phyloP scores from a whole-genome alignment of 2,888 invertebrate genomes.

The Apamea anceps region DNA sequence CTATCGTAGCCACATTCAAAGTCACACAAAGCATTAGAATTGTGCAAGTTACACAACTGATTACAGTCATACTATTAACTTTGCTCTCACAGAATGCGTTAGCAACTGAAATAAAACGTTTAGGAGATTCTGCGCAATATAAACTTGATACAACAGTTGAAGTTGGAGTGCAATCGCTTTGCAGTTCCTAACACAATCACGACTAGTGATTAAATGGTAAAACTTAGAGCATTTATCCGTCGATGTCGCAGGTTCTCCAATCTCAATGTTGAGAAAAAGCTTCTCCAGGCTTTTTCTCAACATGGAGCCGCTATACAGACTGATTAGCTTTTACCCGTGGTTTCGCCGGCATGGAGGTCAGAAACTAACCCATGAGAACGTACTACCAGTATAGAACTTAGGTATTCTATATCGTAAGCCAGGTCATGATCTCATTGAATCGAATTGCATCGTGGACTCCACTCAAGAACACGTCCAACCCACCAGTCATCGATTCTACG shows the following conservation, averaged over 20 bases:
- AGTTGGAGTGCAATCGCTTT: conserved; percentile 29
- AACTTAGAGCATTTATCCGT: background rate
- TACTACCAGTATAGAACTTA: background rate
- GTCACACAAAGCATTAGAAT: background rate
- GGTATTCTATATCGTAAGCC: background rate
- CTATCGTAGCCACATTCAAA: background rate
- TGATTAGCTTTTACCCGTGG: background rate
- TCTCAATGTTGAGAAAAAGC: too few species aligned
- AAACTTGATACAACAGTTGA: conserved; percentile 18
- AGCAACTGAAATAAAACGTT: conserved; percentile 50
- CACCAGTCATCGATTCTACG: background rate
- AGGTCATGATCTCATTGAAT: background rate
- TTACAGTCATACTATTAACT: conserved; percentile 16
- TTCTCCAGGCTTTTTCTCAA: background rate
- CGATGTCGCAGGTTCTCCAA: background rate
- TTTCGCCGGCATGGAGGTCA: background rate
- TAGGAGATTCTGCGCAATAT: conserved; percentile 8
- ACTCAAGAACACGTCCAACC: background rate
- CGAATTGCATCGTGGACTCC: background rate
- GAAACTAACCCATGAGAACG: background rate
- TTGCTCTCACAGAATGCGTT: conserved; percentile 23
- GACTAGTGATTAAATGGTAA: background rate
- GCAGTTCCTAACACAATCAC: conserved; percentile 36
- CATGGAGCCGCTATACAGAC: background rate
- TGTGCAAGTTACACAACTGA: background rate